Base-by-base conservation (phyloP, 2,888 invertebrate genomes). In the Ctena decussata region DNA sequence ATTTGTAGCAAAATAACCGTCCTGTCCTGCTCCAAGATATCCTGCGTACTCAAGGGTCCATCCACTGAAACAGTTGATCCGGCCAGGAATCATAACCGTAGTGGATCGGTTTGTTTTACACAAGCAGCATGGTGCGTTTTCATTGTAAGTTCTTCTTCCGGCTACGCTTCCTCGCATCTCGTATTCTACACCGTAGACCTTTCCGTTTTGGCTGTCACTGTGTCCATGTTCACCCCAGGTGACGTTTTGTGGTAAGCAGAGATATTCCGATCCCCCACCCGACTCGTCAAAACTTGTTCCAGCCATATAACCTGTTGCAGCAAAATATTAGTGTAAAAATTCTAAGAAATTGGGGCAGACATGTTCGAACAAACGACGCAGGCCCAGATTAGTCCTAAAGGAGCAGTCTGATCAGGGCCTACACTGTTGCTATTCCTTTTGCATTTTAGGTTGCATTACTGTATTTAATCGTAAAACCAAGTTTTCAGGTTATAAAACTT, bases 31-130 rank as follows among this genome's bases (percentile, higher is more conserved):
- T 30, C n/a, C 35, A 2, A 72, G 24, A 30, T 72, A 72, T 0
- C 72, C 72, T 15, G 44, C 24, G 30, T 72, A 72, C 24, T 72
- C 21, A 15, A 72, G 39, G 24, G 39, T 24, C 72, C 72, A 72
- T 6, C 72, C 72, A 15, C 30, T 12, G 27, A 27, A 72, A 18
- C 72, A 72, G 1, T 24, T 37, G 3, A 30, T 15, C 6, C 72
- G 72, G 3, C 44, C 72, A 8, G 72, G 72, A 44, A 72, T 24
- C 72, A 72, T 72, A 15, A 41, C 41, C 1, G 41, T 72, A 1
- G 27, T 30, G n/a, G 72, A 6, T n/a, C 24, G n/a, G 11, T 11
- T 3, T 15, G 72, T 41, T 21, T 30, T 24, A 24, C 72, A 72
- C 11, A 72, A 3, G 30, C 30, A 24, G 18, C 72, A 72, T 6